Conservation (phyloP, 2,797 vertebrate genomes). For the Hapalemur alaotrensis region DNA sequence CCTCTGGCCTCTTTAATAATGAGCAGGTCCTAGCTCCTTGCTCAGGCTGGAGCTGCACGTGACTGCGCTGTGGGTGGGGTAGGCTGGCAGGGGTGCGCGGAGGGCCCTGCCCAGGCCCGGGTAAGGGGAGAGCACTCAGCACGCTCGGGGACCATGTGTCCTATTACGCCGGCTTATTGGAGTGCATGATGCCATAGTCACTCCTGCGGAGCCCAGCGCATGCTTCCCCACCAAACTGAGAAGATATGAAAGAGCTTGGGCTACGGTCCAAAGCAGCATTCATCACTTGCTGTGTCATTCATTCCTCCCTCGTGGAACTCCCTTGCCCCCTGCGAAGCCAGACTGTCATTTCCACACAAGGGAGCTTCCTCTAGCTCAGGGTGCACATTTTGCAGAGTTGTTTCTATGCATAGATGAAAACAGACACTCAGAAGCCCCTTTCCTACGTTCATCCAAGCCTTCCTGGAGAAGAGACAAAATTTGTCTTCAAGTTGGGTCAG, state of each 20-base stretch:
- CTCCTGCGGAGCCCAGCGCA: not conserved
- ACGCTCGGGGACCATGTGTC: not conserved
- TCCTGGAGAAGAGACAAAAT: not conserved
- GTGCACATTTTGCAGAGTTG: not conserved
- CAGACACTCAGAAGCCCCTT: not conserved
- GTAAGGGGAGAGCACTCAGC: too few relatives aligned
- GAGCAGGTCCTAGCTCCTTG: not conserved
- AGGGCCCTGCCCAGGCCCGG: accelerated
- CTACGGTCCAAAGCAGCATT: not conserved
- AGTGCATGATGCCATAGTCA: not conserved
- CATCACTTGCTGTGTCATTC: not conserved
- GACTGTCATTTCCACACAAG: not conserved
- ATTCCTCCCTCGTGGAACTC: too few relatives aligned
- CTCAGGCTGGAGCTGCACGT: not conserved
- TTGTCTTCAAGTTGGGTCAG: not conserved
- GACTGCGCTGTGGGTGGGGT: accelerated
- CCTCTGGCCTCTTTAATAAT: not conserved
- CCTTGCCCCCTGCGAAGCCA: not conserved
- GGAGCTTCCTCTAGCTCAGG: not conserved
- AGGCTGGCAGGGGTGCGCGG: not conserved
- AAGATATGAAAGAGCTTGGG: not conserved
- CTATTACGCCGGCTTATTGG: not conserved
- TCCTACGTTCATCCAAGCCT: not conserved
- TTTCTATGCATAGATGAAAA: not conserved
- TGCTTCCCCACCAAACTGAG: not conserved